Evolutionary conservation across 2,113 vertebrate species (phyloP), one percentile per base, ranked within the genome.

Genomic region (Dryoscopus gambensis): DNA sequence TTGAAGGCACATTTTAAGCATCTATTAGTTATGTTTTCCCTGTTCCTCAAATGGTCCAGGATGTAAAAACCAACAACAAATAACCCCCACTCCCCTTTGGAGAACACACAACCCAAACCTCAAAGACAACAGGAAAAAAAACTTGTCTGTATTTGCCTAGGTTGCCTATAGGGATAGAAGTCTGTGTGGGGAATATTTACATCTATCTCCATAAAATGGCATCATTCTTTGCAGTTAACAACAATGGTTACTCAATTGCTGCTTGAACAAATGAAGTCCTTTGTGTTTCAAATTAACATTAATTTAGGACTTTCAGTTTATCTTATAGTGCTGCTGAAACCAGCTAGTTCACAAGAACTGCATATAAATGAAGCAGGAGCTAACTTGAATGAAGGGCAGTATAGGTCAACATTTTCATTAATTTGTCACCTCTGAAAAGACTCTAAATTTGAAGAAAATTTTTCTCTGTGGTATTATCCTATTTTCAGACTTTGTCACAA

Each of bases 261-360:
- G 6, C 59, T 74, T 65, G 39, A 79, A 82, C 31, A 84, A 69
- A 77, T 57, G 0, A 73, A 69, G 50, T 63, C 47, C 44, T 89
- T 91, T 75, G 31, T 83, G 70, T 53, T 97, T 94, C 80, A 56
- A 77, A 92, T 91, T 91, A 87, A 88, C 52, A 71, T 76, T 83
- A 23, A 89, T 33, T 75, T 33, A 53, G 24, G 46, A 40, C 55
- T 92, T 94, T 91, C 52, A 76, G 85, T 92, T 95, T 90, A 89
- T 90, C 87, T 94, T 84, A 74, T 30, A 33, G 37, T 91, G 31
- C 40, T 6, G 15, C 75, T 96, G 95, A 93, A 94, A 93, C 52
- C 55, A 91, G 76, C 50, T 90, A 68, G 74, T 85, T 93, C 65
- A 74, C 79, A 94, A 95, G 95, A 70, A 75, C 56, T 31, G 19